phyloP scores from a whole-genome alignment of 2,113 vertebrate genomes.

The Rousettus leschenaultii region DNA sequence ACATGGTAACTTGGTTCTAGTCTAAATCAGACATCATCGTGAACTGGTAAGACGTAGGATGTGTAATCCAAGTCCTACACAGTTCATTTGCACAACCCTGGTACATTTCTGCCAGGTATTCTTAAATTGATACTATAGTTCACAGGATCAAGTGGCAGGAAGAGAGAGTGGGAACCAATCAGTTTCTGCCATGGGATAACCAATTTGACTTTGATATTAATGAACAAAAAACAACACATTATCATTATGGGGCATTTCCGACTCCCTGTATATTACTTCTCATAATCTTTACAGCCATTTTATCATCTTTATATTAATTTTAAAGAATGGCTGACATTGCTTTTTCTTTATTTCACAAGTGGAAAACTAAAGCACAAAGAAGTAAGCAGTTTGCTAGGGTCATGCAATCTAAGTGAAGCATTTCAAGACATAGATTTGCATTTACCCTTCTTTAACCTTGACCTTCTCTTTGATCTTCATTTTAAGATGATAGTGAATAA shows the following conservation, averaged over 20 bases:
- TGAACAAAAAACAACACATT: not conserved
- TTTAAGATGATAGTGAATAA: not conserved
- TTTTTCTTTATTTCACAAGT: constrained; percentile 31
- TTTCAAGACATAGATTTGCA: not conserved
- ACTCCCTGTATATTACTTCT: not conserved
- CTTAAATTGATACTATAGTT: not conserved
- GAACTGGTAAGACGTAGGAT: not conserved
- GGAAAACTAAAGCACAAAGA: not conserved
- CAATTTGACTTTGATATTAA: not conserved
- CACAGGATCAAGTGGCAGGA: not conserved
- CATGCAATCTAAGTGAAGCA: not conserved
- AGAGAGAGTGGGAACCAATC: not conserved
- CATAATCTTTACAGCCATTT: not conserved
- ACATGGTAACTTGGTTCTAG: not conserved
- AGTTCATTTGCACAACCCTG: not conserved
- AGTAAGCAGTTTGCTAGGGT: not conserved
- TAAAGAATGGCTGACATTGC: not conserved
- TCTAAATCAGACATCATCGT: not conserved
- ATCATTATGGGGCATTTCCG: not conserved
- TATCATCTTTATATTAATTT: not conserved
- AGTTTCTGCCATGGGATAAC: not conserved
- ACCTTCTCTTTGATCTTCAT: not conserved
- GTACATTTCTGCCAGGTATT: not conserved
- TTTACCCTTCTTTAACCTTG: not conserved
- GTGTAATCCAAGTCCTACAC: not conserved